A percentile compares a stretch with the other conserved stretches of the same genome.
These are phyloP conservation scores for Icerya purchasi DNA, from an alignment of 2,888 invertebrate species.

Conservation along the genomic window DNA sequence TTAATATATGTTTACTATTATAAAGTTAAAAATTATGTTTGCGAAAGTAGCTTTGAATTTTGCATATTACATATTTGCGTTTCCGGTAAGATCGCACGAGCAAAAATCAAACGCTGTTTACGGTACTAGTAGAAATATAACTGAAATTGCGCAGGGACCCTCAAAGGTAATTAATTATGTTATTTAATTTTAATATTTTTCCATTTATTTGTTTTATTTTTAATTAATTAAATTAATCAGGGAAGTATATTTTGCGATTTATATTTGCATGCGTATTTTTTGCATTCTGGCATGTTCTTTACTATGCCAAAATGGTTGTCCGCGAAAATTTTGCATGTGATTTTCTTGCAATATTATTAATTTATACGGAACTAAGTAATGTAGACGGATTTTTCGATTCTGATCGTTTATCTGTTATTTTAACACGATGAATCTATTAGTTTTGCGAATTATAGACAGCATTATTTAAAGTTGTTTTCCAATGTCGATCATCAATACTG, in stretches of 20 bases:
- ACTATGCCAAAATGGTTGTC: slow-evolving; percentile 10
- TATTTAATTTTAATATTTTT: slow-evolving; percentile 9
- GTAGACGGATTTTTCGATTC: too few relatives aligned
- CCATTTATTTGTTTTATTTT: neutral
- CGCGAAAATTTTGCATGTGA: slow-evolving; percentile 12
- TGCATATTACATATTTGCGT: slow-evolving; percentile 13
- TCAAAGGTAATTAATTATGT: slow-evolving; percentile 11
- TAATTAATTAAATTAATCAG: neutral
- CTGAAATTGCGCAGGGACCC: slow-evolving; percentile 13
- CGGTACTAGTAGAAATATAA: slow-evolving; percentile 12
- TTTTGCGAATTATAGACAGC: too few relatives aligned
- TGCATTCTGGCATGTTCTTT: too few relatives aligned
- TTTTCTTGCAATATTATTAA: too few relatives aligned
- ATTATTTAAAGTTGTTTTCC: too few relatives aligned
- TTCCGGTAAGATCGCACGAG: slow-evolving; percentile 13
- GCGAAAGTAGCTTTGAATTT: slow-evolving; percentile 4
- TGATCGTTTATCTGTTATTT: too few relatives aligned
- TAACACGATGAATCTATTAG: too few relatives aligned
- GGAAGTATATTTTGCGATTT: too few relatives aligned
- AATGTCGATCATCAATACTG: too few relatives aligned
- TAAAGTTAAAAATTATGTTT: neutral
- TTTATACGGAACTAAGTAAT: too few relatives aligned
- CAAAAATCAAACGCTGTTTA: slow-evolving; percentile 13
- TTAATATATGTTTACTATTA: too few relatives aligned
- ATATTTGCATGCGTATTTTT: too few relatives aligned